Evolutionary conservation across 64 coral and sea anemone species (phyloP).

Genomic region (Porites australiensis): DNA sequence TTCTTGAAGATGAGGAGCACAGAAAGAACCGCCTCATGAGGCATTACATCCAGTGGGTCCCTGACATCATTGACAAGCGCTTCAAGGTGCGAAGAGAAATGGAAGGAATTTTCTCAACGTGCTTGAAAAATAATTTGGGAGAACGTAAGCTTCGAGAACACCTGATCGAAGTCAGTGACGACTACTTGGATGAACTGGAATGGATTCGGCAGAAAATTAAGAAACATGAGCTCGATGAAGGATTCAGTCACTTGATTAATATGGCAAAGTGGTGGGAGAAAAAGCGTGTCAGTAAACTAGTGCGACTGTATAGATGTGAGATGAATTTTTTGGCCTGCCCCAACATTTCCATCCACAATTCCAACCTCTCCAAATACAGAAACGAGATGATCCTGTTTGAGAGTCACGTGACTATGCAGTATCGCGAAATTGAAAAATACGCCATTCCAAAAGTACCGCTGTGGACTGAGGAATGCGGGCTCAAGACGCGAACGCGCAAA

Average conservation of each 20-base stretch:
- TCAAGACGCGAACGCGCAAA: conserved; percentile 71
- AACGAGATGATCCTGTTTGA: conserved; percentile 87
- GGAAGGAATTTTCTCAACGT: conserved; percentile 92
- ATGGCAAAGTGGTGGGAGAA: conserved; percentile 87
- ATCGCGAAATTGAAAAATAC: conserved; percentile 72
- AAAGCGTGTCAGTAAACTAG: conserved; percentile 85
- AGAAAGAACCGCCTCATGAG: conserved; percentile 75
- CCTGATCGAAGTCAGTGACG: conserved; percentile 49
- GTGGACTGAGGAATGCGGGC: conserved; percentile 77
- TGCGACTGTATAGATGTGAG: conserved; percentile 88
- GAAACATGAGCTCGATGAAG: conserved; percentile 86
- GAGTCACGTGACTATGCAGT: conserved; percentile 49
- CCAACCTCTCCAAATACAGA: conserved; percentile 79
- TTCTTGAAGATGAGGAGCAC: conserved; percentile 96
- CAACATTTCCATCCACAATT: conserved; percentile 70
- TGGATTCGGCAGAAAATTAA: conserved; percentile 86
- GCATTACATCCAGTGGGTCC: conserved; percentile 89
- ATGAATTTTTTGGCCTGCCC: conserved; percentile 76
- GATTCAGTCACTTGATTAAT: conserved; percentile 78
- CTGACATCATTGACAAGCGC: conserved; percentile 82
- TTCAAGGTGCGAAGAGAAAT: conserved; percentile 72
- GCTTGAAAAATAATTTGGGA: conserved; percentile 61
- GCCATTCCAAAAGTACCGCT: conserved; percentile 82
- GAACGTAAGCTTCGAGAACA: conserved; percentile 31
- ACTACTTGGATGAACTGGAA: conserved; percentile 71